These are phyloP conservation scores for Pogonophryne albipinna DNA, from an alignment of 2,797 vertebrate genomes.

Conservation along the genomic window DNA sequence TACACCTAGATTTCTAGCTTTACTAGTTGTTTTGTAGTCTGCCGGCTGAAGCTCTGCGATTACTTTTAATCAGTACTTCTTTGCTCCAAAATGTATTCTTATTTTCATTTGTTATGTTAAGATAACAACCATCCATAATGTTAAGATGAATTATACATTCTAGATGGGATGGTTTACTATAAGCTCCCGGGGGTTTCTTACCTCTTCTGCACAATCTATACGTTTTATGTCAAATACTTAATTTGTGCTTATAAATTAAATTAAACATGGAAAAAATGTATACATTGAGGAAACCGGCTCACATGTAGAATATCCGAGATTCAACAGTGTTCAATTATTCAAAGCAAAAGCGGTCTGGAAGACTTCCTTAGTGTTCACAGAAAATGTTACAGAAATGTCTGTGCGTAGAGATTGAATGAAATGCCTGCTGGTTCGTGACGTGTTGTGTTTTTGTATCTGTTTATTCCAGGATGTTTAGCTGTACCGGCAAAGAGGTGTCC, in stretches of 20 bases:
- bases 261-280: not conserved
- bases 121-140: not conserved
- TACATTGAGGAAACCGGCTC: constrained; percentile 2
- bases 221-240: not conserved
- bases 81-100: too few relatives aligned
- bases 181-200: not conserved
- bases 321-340: not conserved
- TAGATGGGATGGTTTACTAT: not conserved
- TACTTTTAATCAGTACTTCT: too few relatives aligned
- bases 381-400: not conserved
- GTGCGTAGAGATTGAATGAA: not conserved
- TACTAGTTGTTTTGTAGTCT: too few relatives aligned
- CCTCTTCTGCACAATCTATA: not conserved
- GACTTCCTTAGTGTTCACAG: not conserved
- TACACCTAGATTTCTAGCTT: too few relatives aligned
- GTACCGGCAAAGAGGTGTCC: constrained; percentile 89
- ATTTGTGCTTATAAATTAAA: not conserved
- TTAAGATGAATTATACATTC: not conserved
- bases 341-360: not conserved
- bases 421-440: not conserved
- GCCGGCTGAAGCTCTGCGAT: not conserved
- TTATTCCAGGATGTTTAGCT: constrained; percentile 88
- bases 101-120: too few relatives aligned
- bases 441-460: constrained; percentile 26
- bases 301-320: constrained; percentile 1